These are phyloP conservation scores for Aix galericulata DNA, from an alignment of 2,113 vertebrate genomes.

Conservation along the genomic window DNA sequence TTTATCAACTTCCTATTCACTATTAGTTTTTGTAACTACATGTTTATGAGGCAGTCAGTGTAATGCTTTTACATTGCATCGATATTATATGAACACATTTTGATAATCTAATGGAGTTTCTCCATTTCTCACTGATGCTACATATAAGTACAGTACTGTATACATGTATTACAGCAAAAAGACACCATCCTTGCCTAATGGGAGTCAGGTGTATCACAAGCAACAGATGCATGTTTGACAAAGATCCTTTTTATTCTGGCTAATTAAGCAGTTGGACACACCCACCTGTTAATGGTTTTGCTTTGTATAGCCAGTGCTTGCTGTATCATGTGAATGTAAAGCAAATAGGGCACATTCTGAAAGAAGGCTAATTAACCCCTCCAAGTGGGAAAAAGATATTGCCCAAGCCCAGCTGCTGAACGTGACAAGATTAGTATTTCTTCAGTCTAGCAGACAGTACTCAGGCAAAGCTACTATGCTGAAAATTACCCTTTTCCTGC, in stretches of 20 bases:
- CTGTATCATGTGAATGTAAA: slow-evolving; percentile 68
- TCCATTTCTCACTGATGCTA: slow-evolving; percentile 38
- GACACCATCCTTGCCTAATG: slow-evolving; percentile 71
- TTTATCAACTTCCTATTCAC: neutral
- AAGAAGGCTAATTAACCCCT: slow-evolving; percentile 79
- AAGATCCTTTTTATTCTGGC: slow-evolving; percentile 78
- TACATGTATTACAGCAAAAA: slow-evolving; percentile 41
- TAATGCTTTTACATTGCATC: slow-evolving; percentile 24
- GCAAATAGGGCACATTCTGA: slow-evolving; percentile 74
- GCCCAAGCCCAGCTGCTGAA: slow-evolving; percentile 77
- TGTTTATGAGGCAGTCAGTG: slow-evolving; percentile 25
- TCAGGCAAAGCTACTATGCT: slow-evolving; percentile 56
- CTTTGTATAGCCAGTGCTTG: slow-evolving; percentile 64
- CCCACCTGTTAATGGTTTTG: slow-evolving; percentile 69
- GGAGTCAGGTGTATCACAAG: slow-evolving; percentile 76
- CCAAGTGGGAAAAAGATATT: slow-evolving; percentile 64
- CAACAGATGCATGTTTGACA: slow-evolving; percentile 79
- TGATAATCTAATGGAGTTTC: slow-evolving; percentile 61
- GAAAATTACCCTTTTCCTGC: slow-evolving; percentile 56
- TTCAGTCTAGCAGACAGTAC: slow-evolving; percentile 60
- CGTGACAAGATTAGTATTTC: slow-evolving; percentile 69
- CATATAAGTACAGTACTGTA: slow-evolving; percentile 34
- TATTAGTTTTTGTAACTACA: neutral
- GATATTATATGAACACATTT: slow-evolving; percentile 50
- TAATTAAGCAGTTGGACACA: slow-evolving; percentile 81